Base-by-base conservation (phyloP, 2,113 vertebrate genomes). In the Marmota monax region DNA sequence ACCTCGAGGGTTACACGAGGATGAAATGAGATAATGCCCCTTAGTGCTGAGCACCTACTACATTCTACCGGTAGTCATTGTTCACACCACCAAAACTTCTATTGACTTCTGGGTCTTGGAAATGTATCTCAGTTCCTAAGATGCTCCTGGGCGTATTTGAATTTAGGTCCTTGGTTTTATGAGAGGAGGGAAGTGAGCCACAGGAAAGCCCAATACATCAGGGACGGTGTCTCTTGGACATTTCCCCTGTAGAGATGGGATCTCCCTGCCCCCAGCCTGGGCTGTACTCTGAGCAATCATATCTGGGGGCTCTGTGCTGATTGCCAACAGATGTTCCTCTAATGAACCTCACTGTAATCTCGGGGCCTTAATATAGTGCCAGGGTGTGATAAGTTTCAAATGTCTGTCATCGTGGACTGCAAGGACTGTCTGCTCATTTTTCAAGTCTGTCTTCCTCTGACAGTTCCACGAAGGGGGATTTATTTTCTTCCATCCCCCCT, bases 321-420 rank as follows among this genome's bases (percentile, higher is more conserved):
- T 98, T 98, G 95, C 97, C 98, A 98, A 95, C 98, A 99, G 98
- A 99, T 98, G 98, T 98, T 97, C 94, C 95, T 96, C 97, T 99
- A 98, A 98, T 96, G 98, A 98, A 94, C 77, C 98, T 98, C 97
- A 73, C 97, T 86, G 97, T 98, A 98, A 99, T 99, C 98, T 98
- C 97, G 27, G 97, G 97, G 97, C 98, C 99, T 99, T 99, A 99
- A 99, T 99, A 98, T 99, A 98, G 98, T 98, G 97, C 98, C 3
- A 74, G 98, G 97, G 37, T 3, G 37, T 37, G 37, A 37, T 37
- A 99, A 99, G 97, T 98, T 96, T 5, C 27, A 98, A 98, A 98
- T 84, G 97, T 98, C 98, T 99, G 98, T 99, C 98, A 99, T 98
- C 98, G 0, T 98, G 0, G 0, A 78, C 4, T 39, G 11, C 20